Percentiles rank a stretch among this genome's conserved stretches.
phyloP scores from a whole-genome alignment of 2,888 invertebrate species.

The Alcis repandata region DNA sequence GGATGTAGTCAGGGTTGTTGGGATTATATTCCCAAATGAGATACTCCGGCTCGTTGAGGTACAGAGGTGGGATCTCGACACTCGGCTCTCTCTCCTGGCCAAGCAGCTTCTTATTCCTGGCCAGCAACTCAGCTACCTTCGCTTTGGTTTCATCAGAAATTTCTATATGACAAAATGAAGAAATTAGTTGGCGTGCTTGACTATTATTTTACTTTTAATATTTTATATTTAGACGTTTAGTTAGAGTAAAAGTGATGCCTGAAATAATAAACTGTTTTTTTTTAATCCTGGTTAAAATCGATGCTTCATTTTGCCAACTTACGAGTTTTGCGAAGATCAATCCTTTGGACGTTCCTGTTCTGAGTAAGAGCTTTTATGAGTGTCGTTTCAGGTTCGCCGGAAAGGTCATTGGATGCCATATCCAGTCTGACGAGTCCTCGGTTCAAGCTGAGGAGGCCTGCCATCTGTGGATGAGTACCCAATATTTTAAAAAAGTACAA shows the following conservation, averaged over 20 bases:
- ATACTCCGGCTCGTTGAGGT: constrained; percentile 81
- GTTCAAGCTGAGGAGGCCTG: constrained; percentile 85
- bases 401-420: constrained; percentile 87
- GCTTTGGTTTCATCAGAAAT: constrained; percentile 78
- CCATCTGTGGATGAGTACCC: constrained; percentile 70
- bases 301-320: constrained; percentile 42
- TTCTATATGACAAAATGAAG: constrained; percentile 53
- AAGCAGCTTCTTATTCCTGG: constrained; percentile 74
- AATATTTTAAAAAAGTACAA: not conserved
- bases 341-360: constrained; percentile 69
- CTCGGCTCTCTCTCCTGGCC: constrained; percentile 74
- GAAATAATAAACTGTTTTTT: no score
- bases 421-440: constrained; percentile 83
- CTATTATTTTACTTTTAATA: no score
- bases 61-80: constrained; percentile 79
- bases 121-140: constrained; percentile 77
- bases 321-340: constrained; percentile 81
- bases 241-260: no score
- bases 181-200: no score
- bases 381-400: constrained; percentile 83
- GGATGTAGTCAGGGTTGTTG: constrained; percentile 77
- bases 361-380: constrained; percentile 73
- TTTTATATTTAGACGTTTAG: no score
- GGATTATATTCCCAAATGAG: constrained; percentile 84
- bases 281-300: no score